Conservation (phyloP, 2,888 invertebrate genomes). For the Oscheius sp. region DNA sequence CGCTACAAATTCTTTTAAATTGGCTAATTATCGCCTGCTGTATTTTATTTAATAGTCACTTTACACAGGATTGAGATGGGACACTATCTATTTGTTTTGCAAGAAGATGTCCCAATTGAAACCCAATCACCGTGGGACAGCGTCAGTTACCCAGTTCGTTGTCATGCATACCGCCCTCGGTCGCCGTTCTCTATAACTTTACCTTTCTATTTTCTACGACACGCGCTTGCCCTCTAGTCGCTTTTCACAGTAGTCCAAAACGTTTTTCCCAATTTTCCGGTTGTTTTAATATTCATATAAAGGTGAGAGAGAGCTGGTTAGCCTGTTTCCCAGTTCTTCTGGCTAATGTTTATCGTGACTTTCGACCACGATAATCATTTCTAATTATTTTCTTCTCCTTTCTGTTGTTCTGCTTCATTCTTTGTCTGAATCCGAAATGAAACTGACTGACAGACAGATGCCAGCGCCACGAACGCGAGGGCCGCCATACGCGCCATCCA, state of each 20-base stretch:
- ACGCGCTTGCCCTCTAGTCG: background rate
- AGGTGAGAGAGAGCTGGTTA: slow-evolving; percentile 12
- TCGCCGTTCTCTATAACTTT: slow-evolving; percentile 18
- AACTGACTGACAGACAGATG: slow-evolving; percentile 13
- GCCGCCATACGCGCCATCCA: slow-evolving; percentile 11
- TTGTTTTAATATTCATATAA: slow-evolving; percentile 27
- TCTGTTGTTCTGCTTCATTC: background rate
- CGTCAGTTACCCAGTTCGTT: slow-evolving; percentile 30
- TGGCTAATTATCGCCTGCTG: background rate
- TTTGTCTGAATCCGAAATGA: background rate
- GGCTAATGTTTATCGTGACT: background rate
- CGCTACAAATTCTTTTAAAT: background rate
- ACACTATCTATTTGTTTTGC: slow-evolving; percentile 19
- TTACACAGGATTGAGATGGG: background rate
- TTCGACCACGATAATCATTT: slow-evolving; percentile 11
- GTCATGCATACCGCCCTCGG: slow-evolving; percentile 35
- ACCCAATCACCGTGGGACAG: slow-evolving; percentile 32
- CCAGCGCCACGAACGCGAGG: slow-evolving; percentile 22
- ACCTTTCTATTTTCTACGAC: background rate
- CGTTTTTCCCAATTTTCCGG: slow-evolving; percentile 25
- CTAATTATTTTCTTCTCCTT: background rate
- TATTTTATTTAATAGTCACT: background rate
- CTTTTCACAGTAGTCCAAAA: background rate
- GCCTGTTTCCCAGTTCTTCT: slow-evolving; percentile 10
- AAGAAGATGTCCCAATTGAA: slow-evolving; percentile 30